Base-by-base conservation (phyloP, 2,797 vertebrate genomes). In the Syndactyla subalaris region DNA sequence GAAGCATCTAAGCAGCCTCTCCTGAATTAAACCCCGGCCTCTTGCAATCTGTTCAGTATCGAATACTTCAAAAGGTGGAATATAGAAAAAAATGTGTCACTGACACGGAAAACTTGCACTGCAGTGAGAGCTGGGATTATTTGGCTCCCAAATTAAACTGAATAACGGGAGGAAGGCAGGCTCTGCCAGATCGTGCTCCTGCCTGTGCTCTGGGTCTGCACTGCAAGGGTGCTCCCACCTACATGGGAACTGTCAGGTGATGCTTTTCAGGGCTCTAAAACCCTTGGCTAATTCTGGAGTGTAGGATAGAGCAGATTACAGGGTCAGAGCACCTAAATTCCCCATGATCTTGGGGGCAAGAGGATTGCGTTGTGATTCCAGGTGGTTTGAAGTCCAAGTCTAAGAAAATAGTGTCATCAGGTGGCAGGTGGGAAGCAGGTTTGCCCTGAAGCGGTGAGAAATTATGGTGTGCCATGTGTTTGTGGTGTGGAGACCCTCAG, bases 21-120 rank as follows among this genome's bases (percentile, higher is more conserved):
- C 90, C 93, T 70, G 92, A 96, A 92, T 98, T 97, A 98, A 97
- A 97, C 93, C 95, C 57, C 18, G 4, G 91, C 97, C 89, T 59
- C 83, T 96, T 87, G 89, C 97, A 98, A 97, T 95, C 97, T 97
- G 97, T 96, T 97, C 84, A 18, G 85, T 96, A 96, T 97, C 96
- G 93, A 91, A 96, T 96, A 93, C 95, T 97, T 97, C 96, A 97
- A 96, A 98, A 96, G 96, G 95, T 96, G 94, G 96, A 95, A 97
- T 85, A 93, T 59, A 51, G 77, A 58, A 85, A 85, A 72, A 88
- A 93, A 97, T 82, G 96, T 97, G 96, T 95, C 70, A 43, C 59
- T 4, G 0, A 77, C 49, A 34, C 11, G 65, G 88, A 55, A 83
- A 95, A 89, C 51, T 90, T 78, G 72, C 52, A 12, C 26, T 6